Evolutionary conservation across 1,140 invertebrate species (phyloP).

Genomic region (Antheraea mylitta): DNA sequence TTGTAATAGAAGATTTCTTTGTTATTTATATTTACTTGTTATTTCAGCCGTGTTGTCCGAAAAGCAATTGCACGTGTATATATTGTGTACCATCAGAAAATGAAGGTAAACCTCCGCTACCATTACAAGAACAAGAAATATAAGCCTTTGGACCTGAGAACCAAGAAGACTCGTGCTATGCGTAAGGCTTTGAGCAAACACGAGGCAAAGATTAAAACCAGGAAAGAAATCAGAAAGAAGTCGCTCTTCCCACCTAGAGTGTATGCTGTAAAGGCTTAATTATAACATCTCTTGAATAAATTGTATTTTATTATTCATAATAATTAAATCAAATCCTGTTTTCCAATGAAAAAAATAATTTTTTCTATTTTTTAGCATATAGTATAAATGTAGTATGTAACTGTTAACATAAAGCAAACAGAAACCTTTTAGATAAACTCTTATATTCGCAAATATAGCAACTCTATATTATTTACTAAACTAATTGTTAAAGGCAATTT

Average conservation of each 20-base stretch:
- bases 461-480: too few species aligned
- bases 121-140: constrained; percentile 98
- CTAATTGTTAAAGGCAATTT: too few species aligned
- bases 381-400: too few species aligned
- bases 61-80: constrained; percentile 99
- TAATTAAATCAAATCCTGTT: neutral
- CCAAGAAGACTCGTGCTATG: constrained; percentile 97
- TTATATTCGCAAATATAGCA: too few species aligned
- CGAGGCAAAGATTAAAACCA: constrained; percentile 91
- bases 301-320: constrained; percentile 1
- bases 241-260: constrained; percentile 93
- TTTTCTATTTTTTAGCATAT: too few species aligned
- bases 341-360: too few species aligned
- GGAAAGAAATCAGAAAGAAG: constrained; percentile 93
- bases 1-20: neutral
- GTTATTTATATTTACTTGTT: constrained; percentile 33
- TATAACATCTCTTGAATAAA: constrained; percentile 33
- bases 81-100: constrained; percentile 99
- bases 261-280: constrained; percentile 97
- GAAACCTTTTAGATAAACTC: too few species aligned
- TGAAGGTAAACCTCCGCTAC: constrained; percentile 97
- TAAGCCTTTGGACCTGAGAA: constrained; percentile 97
- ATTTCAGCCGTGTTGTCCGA: constrained; percentile 94
- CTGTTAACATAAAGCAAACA: too few species aligned
- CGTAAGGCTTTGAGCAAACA: constrained; percentile 92